Percentiles rank a stretch among this genome's conserved stretches.
Conservation (phyloP, 2,888 invertebrate genomes). For the Dolomedes plantarius region DNA sequence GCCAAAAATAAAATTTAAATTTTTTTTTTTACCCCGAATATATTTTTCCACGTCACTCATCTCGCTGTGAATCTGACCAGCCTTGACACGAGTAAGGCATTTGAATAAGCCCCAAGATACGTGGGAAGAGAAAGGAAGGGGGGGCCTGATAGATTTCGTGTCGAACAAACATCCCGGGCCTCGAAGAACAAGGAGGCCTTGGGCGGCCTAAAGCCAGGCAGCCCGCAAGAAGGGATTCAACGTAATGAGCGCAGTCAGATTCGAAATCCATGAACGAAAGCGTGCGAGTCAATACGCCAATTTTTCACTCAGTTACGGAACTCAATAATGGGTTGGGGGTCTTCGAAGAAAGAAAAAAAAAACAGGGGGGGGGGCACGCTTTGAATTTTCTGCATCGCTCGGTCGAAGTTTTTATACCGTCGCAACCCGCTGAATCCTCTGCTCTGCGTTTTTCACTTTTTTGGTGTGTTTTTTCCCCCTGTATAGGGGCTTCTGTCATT, state of each 20-base stretch:
- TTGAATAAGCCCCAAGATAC: slow-evolving; percentile 63
- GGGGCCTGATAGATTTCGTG: slow-evolving; percentile 69
- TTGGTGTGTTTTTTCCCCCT: slow-evolving; percentile 22
- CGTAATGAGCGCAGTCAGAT: slow-evolving; percentile 70
- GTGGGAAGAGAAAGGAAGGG: slow-evolving; percentile 13
- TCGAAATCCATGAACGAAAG: slow-evolving; percentile 33
- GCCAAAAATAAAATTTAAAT: slow-evolving; percentile 21
- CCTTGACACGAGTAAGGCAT: slow-evolving; percentile 70
- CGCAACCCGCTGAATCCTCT: slow-evolving; percentile 63
- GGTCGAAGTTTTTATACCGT: slow-evolving; percentile 67
- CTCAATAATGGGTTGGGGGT: slow-evolving; percentile 64
- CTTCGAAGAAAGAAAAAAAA: slow-evolving; percentile 18
- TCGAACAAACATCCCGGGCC: slow-evolving; percentile 69
- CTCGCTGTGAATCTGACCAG: slow-evolving; percentile 61
- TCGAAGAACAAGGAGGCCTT: slow-evolving; percentile 53
- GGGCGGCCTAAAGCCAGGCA: slow-evolving; percentile 35
- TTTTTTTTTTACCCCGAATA: neutral
- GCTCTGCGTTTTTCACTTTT: slow-evolving; percentile 35
- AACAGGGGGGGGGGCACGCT: slow-evolving; percentile 51
- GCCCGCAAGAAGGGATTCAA: slow-evolving; percentile 68
- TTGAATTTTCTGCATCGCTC: slow-evolving; percentile 71
- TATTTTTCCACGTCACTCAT: slow-evolving; percentile 56
- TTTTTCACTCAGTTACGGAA: slow-evolving; percentile 71
- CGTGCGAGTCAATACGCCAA: slow-evolving; percentile 67
- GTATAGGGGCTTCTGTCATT: slow-evolving; percentile 37